A percentile compares a stretch with the other conserved stretches of the same genome.
These are phyloP conservation scores for Calliphora vomitoria DNA, from an alignment of 2,888 invertebrate genomes.

Conservation along the genomic window DNA sequence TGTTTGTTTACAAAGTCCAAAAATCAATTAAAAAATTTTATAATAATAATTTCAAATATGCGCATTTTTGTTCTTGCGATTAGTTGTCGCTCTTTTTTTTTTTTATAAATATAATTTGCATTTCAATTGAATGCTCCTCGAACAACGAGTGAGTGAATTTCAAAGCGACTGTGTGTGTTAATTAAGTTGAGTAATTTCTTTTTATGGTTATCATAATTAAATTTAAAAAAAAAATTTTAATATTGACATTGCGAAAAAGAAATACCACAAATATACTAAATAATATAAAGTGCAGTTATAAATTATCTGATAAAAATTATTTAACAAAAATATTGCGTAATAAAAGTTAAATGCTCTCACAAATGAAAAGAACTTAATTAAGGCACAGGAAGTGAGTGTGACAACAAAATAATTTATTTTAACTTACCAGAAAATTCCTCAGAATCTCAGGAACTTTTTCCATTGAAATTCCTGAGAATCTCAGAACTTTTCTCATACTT, in stretches of 20 bases:
- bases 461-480: no score
- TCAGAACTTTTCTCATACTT: no score
- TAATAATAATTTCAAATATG: not conserved
- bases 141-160: conserved; percentile 28
- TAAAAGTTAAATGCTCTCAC: not conserved
- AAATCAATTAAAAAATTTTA: conserved; percentile 29
- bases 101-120: conserved; percentile 36
- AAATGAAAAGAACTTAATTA: not conserved
- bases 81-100: not conserved
- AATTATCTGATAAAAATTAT: conserved; percentile 1
- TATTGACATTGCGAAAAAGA: conserved; percentile 21
- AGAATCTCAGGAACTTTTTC: no score
- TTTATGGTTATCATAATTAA: conserved; percentile 49
- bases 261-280: not conserved
- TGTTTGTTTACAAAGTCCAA: conserved; percentile 15
- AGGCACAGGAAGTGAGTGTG: not conserved
- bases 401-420: no score
- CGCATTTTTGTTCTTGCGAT: not conserved
- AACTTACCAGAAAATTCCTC: no score
- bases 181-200: conserved; percentile 53
- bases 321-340: not conserved
- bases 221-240: conserved; percentile 25
- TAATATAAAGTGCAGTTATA: not conserved
- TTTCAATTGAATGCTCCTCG: conserved; percentile 33
- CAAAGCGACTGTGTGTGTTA: not conserved